Evolutionary conservation across 1,140 invertebrate genomes (phyloP).

Genomic region (Maniola jurtina): DNA sequence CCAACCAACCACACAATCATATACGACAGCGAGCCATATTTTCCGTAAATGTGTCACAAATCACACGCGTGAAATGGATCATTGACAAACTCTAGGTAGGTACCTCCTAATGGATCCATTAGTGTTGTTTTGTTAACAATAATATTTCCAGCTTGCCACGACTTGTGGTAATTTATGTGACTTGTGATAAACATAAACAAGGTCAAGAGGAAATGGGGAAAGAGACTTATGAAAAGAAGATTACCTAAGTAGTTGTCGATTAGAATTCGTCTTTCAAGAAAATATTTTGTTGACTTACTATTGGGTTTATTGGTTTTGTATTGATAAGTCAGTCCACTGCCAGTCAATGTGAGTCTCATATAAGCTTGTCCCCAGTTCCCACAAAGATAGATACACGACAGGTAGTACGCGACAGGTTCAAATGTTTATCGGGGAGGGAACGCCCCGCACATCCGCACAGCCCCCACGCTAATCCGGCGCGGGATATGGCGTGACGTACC

Average conservation of each 20-base stretch:
- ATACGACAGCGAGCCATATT: too few relatives aligned
- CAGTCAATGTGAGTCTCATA: too few relatives aligned
- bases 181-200: conserved; percentile 2
- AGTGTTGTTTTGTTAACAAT: conserved; percentile 3
- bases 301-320: too few relatives aligned
- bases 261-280: neutral
- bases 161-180: conserved; percentile 15
- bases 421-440: too few relatives aligned
- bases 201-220: neutral
- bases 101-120: conserved; percentile 14
- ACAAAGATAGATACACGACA: too few relatives aligned
- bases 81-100: conserved; percentile 21
- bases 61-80: conserved; percentile 10
- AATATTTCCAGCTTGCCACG: neutral
- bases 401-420: too few relatives aligned
- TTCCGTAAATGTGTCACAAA: neutral
- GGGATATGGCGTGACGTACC: too few relatives aligned
- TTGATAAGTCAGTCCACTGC: too few relatives aligned
- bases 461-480: too few relatives aligned
- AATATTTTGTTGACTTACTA: neutral
- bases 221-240: neutral
- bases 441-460: too few relatives aligned
- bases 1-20: too few relatives aligned
- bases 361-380: too few relatives aligned
- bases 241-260: neutral